Percentiles rank a stretch among this genome's conserved stretches.
Evolutionary conservation across 2,888 invertebrate species (phyloP).

Genomic region (Seira ritae): DNA sequence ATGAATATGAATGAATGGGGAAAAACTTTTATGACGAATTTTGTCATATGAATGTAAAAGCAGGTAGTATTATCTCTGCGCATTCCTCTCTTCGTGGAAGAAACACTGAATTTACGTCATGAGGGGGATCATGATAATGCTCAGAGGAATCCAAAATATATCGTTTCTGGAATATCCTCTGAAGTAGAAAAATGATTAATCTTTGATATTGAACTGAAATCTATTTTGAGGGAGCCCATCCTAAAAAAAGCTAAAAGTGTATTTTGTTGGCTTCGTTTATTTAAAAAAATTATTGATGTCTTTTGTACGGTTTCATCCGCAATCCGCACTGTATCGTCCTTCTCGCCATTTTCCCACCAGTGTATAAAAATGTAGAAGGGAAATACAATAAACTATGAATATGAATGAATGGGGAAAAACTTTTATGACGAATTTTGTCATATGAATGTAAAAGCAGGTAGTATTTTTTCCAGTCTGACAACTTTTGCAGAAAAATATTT

Average conservation of each 20-base stretch:
- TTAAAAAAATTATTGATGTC: neutral
- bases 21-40: neutral
- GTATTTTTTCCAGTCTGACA: neutral
- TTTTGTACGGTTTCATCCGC: neutral
- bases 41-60: neutral
- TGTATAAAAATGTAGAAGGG: neutral
- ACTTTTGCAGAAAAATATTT: neutral
- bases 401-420: neutral
- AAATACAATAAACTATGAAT: neutral
- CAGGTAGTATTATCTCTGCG: neutral
- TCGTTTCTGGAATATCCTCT: too few relatives aligned
- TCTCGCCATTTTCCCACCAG: too few relatives aligned
- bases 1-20: neutral
- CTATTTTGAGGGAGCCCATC: too few relatives aligned
- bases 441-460: conserved; percentile 2
- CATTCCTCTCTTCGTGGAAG: too few relatives aligned
- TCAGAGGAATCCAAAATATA: too few relatives aligned
- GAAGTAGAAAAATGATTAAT: too few relatives aligned
- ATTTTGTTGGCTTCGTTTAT: neutral
- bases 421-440: neutral
- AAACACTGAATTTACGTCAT: too few relatives aligned
- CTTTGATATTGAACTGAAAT: too few relatives aligned
- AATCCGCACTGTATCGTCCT: too few relatives aligned
- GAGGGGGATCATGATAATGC: too few relatives aligned
- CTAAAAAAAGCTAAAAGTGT: neutral